Conservation (phyloP, 2,888 invertebrate species). For the Micropterix aruncella region DNA sequence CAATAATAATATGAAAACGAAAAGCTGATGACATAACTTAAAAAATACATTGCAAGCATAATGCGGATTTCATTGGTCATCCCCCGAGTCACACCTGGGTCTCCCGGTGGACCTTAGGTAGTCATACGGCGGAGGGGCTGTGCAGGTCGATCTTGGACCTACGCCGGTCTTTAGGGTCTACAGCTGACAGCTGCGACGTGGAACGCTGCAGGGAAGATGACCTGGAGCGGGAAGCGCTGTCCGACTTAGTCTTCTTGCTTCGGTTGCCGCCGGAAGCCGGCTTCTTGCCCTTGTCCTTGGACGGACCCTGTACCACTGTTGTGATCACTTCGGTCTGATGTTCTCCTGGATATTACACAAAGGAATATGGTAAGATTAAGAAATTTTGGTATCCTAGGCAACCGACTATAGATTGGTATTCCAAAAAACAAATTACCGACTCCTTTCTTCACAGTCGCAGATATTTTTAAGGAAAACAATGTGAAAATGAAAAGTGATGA, state of each 20-base stretch:
- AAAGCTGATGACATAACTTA: too few species aligned
- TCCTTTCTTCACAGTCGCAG: too few species aligned
- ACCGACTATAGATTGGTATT: too few species aligned
- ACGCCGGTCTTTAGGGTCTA: constrained; percentile 22
- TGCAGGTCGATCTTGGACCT: constrained; percentile 29
- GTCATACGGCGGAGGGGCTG: constrained; percentile 20
- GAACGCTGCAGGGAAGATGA: constrained; percentile 33
- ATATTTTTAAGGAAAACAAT: too few species aligned
- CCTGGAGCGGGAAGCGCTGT: constrained; percentile 26
- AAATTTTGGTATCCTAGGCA: too few species aligned
- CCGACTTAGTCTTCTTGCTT: constrained; percentile 33
- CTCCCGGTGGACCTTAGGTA: neutral
- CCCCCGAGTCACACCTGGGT: too few species aligned
- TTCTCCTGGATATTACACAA: neutral
- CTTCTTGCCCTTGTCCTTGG: constrained; percentile 27
- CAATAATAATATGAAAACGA: too few species aligned
- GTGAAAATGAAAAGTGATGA: too few species aligned
- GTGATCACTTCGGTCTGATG: neutral
- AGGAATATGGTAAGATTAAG: too few species aligned
- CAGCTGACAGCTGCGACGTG: constrained; percentile 12
- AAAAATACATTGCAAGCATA: too few species aligned
- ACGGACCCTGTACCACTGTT: neutral
- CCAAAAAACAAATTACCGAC: too few species aligned
- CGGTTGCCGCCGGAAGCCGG: constrained; percentile 34
- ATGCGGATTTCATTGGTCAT: too few species aligned